Base-by-base conservation (phyloP, 2,888 invertebrate genomes). In the Tanypteryx hageni region DNA sequence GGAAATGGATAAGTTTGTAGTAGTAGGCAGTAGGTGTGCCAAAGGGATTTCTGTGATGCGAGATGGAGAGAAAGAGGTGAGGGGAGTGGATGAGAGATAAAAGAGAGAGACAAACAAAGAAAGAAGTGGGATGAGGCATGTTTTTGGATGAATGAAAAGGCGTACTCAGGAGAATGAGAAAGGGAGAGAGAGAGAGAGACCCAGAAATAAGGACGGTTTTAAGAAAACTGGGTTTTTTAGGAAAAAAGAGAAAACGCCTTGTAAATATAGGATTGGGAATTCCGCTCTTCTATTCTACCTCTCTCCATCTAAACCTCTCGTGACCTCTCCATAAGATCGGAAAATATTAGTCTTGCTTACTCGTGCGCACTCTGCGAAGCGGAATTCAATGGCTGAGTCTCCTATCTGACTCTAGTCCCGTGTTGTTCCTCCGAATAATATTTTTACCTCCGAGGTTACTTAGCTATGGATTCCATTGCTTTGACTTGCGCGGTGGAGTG, bases 321-420 rank as follows among this genome's bases (percentile, higher is more conserved):
- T 18, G 18, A 68, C 18, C 68, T 68, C 68, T n/a, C 9, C 10
- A 68, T n/a, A n/a, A 76, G 76, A 22, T 76, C 22, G 13, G 13
- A 76, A 76, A 76, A 76, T 76, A 76, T 76, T 76, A 76, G 76
- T 76, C 76, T 76, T 76, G 27, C 76, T 76, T 76, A 76, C 44
- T 76, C 76, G 27, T n/a, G n/a, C 64, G 64, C 44, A 44, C 44
- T 44, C 44, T 44, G 44, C 8, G 2, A n/a, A 64, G n/a, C 76
- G 27, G 76, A 76, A 76, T 13, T 27, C 22, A 27, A 27, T 27
- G 76, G 76, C 76, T 22, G 44, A 5, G 5, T 68, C 22, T 68
- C 18, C 76, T 27, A 76, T 68, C 68, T 68, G 9, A 5, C n/a
- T 44, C 22, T 76, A 27, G 76, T 64, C 68, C n/a, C 22, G 2